phyloP scores from a whole-genome alignment of 2,797 vertebrate genomes.

The Sebastes umbrosus region DNA sequence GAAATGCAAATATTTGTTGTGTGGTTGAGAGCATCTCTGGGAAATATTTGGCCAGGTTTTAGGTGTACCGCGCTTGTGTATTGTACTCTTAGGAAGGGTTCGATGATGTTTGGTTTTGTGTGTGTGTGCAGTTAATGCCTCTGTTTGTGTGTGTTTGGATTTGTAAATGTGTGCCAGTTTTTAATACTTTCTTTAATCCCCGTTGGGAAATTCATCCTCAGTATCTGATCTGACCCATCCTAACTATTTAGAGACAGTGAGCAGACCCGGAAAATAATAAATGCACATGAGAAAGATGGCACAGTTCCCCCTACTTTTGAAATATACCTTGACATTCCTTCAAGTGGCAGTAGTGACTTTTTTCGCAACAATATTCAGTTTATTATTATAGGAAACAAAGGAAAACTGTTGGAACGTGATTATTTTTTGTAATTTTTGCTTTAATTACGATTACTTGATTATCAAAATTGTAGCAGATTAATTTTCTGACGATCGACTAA shows the following conservation, averaged over 20 bases:
- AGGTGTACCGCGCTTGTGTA: neutral
- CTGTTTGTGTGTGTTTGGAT: constrained; percentile 14
- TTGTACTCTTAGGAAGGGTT: neutral
- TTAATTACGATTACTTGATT: neutral
- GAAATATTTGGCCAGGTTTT: neutral
- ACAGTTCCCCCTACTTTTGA: neutral
- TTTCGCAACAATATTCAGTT: neutral
- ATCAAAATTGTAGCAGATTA: neutral
- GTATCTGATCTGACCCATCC: neutral
- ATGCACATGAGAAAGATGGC: neutral
- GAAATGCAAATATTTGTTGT: constrained; percentile 57
- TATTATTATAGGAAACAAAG: neutral
- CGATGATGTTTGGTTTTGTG: neutral
- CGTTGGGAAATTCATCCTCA: neutral
- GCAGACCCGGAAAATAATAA: neutral
- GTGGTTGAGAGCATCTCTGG: neutral
- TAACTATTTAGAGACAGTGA: neutral
- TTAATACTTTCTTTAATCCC: constrained; percentile 3
- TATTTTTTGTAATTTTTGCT: neutral
- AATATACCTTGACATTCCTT: neutral
- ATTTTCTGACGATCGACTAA: neutral
- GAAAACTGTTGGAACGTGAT: neutral
- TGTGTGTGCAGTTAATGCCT: neutral
- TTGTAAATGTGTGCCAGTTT: neutral
- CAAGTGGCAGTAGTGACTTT: neutral